Percentiles rank a stretch among this genome's conserved stretches.
Evolutionary conservation across 2,888 invertebrate genomes (phyloP).

Genomic region (Argyresthia albistria): DNA sequence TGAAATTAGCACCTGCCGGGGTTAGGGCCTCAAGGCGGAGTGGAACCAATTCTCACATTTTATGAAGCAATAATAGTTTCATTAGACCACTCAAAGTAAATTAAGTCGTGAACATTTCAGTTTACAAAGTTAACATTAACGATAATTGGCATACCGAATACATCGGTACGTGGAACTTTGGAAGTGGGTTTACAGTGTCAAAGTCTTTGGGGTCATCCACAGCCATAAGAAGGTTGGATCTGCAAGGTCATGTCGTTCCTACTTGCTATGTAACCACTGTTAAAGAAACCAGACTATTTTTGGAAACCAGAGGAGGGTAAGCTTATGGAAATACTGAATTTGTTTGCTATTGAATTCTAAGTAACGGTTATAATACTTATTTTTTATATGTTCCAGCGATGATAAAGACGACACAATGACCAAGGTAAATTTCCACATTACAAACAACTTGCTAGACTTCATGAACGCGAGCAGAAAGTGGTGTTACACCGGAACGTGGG

Average conservation of each 20-base stretch:
- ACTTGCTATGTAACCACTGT: background rate
- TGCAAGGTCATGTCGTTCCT: background rate
- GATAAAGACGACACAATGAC: background rate
- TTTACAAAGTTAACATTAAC: no score
- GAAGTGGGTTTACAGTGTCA: background rate
- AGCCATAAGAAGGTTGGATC: background rate
- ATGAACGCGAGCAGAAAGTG: constrained; percentile 31
- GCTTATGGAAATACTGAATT: no score
- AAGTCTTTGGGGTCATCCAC: background rate
- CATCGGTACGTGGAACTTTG: background rate
- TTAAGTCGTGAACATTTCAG: no score
- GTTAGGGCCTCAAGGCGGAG: no score
- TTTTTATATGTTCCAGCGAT: background rate
- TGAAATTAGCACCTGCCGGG: no score
- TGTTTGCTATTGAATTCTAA: background rate
- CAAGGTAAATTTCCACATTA: background rate
- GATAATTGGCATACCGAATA: background rate
- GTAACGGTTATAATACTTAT: background rate
- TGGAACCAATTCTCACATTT: no score
- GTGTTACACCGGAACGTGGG: constrained; percentile 36
- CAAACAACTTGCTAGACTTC: constrained; percentile 15
- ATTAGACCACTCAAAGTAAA: no score
- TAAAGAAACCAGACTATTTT: background rate
- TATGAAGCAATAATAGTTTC: no score
- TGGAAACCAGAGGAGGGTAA: background rate